These are phyloP conservation scores for Auanema freiburgensis DNA, from an alignment of 2,888 invertebrate species.

Conservation along the genomic window DNA sequence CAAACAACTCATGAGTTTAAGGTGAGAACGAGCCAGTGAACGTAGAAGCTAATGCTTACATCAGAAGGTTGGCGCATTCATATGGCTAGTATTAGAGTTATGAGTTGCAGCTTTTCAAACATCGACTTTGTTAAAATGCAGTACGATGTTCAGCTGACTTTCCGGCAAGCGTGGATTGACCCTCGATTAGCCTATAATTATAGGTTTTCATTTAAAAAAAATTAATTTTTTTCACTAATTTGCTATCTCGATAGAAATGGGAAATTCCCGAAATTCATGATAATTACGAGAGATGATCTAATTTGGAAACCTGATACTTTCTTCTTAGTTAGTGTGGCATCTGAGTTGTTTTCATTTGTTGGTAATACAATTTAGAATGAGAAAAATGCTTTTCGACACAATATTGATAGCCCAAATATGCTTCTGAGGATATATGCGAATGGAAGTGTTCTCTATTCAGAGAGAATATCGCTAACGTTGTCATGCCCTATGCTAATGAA, in stretches of 20 bases:
- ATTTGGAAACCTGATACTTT: conserved; percentile 18
- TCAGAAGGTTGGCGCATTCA: conserved; percentile 10
- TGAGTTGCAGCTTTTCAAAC: conserved; percentile 14
- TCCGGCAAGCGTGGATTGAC: conserved; percentile 17
- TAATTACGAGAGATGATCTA: conserved; percentile 6
- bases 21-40: conserved; percentile 12
- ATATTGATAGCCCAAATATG: conserved; percentile 16
- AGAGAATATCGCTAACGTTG: conserved; percentile 11
- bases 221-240: too few relatives aligned
- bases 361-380: conserved; percentile 17
- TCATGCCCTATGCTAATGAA: conserved; percentile 13
- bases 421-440: conserved; percentile 13
- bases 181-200: conserved; percentile 9
- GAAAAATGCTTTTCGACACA: conserved; percentile 14
- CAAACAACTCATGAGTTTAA: too few relatives aligned
- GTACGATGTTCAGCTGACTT: conserved; percentile 15
- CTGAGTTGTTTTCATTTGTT: conserved; percentile 3
- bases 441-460: conserved; percentile 16
- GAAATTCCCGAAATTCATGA: conserved; percentile 9
- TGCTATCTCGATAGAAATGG: too few relatives aligned
- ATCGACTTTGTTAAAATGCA: conserved; percentile 22
- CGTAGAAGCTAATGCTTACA: conserved; percentile 16
- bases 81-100: background rate
- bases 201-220: too few relatives aligned
- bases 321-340: background rate